These are phyloP conservation scores for Tylochromis polylepis DNA, from an alignment of 2,113 vertebrate genomes.

Conservation along the genomic window DNA sequence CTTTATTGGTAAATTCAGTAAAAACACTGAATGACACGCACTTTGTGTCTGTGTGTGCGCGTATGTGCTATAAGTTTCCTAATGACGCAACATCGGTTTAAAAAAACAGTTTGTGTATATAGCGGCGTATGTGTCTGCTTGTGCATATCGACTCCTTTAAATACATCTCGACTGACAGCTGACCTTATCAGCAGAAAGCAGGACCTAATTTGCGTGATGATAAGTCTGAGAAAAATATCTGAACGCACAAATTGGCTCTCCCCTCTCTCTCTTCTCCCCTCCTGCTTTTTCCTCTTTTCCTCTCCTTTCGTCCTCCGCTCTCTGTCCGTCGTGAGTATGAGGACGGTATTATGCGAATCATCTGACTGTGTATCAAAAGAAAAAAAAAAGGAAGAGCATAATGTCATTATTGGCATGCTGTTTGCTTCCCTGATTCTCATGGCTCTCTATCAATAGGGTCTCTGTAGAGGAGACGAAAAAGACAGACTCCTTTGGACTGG, in stretches of 20 bases:
- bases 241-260: constrained; percentile 22
- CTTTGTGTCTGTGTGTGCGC: background rate
- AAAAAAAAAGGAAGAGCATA: background rate
- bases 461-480: background rate
- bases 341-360: constrained; percentile 18
- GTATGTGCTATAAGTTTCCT: background rate
- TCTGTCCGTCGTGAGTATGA: constrained; percentile 19
- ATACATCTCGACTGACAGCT: constrained; percentile 52
- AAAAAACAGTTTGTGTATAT: background rate
- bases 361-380: constrained; percentile 19
- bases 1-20: background rate
- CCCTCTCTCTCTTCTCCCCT: background rate
- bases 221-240: constrained; percentile 55
- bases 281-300: background rate
- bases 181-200: constrained; percentile 66
- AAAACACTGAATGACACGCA: background rate
- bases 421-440: background rate
- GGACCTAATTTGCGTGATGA: constrained; percentile 49
- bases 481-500: background rate
- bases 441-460: background rate
- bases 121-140: background rate
- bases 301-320: background rate
- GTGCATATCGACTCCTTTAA: constrained; percentile 14
- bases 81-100: constrained; percentile 2
- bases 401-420: constrained; percentile 2